phyloP scores from a whole-genome alignment of 2,797 vertebrate species.

The Australoheros facetus region DNA sequence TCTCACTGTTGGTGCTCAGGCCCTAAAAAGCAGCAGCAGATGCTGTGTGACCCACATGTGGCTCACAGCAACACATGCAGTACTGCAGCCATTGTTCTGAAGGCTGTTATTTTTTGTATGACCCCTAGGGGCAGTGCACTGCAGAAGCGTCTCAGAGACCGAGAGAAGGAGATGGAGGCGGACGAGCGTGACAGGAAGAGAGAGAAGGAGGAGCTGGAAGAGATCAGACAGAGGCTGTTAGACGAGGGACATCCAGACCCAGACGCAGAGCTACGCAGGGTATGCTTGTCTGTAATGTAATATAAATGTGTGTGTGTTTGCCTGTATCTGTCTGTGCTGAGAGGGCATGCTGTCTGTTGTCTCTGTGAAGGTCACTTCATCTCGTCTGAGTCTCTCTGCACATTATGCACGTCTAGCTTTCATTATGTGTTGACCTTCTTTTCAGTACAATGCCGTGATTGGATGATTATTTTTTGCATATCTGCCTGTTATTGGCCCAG shows the following conservation, averaged over 20 bases:
- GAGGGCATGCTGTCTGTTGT: conserved; percentile 34
- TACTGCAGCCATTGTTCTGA: conserved; percentile 70
- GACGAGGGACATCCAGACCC: conserved; percentile 98
- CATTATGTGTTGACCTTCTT: conserved; percentile 39
- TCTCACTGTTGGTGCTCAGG: not conserved
- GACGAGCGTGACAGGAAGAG: conserved; percentile 98
- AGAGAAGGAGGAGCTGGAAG: conserved; percentile 97
- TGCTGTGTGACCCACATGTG: conserved; percentile 46
- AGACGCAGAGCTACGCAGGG: conserved; percentile 97
- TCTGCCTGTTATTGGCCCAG: conserved; percentile 75
- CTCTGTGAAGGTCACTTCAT: conserved; percentile 77
- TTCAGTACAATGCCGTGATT: conserved; percentile 22
- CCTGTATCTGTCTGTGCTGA: conserved; percentile 10
- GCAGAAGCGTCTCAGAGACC: conserved; percentile 96
- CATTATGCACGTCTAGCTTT: conserved; percentile 31
- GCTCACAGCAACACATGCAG: conserved; percentile 34
- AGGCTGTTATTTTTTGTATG: conserved; percentile 55
- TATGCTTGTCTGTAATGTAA: conserved; percentile 57
- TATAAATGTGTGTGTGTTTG: conserved; percentile 14
- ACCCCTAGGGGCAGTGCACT: conserved; percentile 94
- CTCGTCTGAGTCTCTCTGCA: conserved; percentile 36
- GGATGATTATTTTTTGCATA: conserved; percentile 25
- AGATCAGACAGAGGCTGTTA: conserved; percentile 96
- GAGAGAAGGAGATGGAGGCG: conserved; percentile 97
- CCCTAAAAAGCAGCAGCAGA: not conserved